Evolutionary conservation across 2,113 vertebrate genomes (phyloP).

Genomic region (Chaenogobius annularis): DNA sequence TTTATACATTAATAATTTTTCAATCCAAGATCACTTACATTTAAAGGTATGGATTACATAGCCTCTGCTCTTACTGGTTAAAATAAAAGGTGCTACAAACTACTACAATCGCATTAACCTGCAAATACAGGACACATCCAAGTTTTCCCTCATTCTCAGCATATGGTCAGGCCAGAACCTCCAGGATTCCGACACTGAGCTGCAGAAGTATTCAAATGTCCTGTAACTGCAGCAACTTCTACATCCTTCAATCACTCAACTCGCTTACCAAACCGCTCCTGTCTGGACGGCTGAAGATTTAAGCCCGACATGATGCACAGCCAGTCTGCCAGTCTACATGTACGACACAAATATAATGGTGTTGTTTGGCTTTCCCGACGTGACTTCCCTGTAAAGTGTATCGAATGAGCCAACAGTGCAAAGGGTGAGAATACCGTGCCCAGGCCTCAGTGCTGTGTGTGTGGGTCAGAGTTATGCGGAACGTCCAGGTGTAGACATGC

Average conservation of each 20-base stretch:
- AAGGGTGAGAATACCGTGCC: conserved; percentile 34
- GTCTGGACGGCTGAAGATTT: conserved; percentile 26
- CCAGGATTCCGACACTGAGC: too few species aligned
- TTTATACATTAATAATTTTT: too few species aligned
- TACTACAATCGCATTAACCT: too few species aligned
- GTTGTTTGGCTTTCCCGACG: conserved; percentile 16
- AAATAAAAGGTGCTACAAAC: too few species aligned
- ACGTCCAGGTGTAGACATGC: conserved; percentile 38
- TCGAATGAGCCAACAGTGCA: conserved; percentile 37
- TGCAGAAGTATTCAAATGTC: too few species aligned
- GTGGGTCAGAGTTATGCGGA: not conserved
- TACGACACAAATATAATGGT: conserved; percentile 27
- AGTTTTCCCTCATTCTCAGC: too few species aligned
- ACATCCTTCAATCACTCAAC: not conserved
- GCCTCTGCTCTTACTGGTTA: too few species aligned
- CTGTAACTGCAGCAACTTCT: not conserved
- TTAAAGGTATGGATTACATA: too few species aligned
- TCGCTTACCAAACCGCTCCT: not conserved
- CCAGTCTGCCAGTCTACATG: conserved; percentile 43
- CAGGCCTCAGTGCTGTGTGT: conserved; percentile 19
- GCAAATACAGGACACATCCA: too few species aligned
- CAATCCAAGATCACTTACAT: too few species aligned
- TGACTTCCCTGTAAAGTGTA: conserved; percentile 41
- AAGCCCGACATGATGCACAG: conserved; percentile 29
- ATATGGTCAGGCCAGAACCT: too few species aligned